Evolutionary conservation across 2,113 vertebrate genomes (phyloP).

Genomic region (Laterallus jamaicensis): DNA sequence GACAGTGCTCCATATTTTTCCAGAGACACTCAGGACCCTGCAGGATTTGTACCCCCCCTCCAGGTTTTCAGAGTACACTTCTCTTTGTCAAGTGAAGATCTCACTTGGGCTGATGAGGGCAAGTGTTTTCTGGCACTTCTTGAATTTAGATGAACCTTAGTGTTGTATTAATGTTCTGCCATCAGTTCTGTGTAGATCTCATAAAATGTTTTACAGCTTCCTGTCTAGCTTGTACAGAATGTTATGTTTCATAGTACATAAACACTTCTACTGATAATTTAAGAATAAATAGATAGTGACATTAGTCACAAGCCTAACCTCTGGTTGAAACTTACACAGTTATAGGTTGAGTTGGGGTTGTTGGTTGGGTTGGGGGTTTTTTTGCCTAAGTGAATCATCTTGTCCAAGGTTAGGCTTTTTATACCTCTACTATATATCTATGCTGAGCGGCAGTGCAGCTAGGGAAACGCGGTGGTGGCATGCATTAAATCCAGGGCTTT

Average conservation of each 20-base stretch:
- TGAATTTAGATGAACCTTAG: conserved; percentile 61
- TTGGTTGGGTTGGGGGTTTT: background rate
- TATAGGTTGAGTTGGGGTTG: background rate
- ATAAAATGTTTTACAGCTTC: conserved; percentile 76
- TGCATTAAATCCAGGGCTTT: conserved; percentile 68
- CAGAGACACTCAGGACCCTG: background rate
- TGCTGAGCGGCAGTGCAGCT: background rate
- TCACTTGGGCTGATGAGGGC: background rate
- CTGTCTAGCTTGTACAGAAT: conserved; percentile 58
- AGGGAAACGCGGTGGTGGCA: conserved; percentile 2
- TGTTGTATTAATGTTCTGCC: conserved; percentile 63
- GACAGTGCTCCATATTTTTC: background rate
- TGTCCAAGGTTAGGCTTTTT: conserved; percentile 22
- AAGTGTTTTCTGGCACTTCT: background rate
- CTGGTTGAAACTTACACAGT: conserved; percentile 14
- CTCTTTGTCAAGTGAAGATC: conserved; percentile 4
- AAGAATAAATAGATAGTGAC: conserved; percentile 62
- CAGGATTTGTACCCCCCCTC: background rate
- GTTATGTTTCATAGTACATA: conserved; percentile 74
- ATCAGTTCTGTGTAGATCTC: conserved; percentile 55
- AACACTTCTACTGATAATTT: conserved; percentile 76
- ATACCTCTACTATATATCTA: background rate
- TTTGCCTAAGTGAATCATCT: conserved; percentile 52
- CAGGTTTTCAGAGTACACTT: background rate
- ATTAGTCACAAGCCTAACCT: conserved; percentile 43